These are phyloP conservation scores for Incurvaria masculella DNA, from an alignment of 2,888 invertebrate genomes.

Conservation along the genomic window DNA sequence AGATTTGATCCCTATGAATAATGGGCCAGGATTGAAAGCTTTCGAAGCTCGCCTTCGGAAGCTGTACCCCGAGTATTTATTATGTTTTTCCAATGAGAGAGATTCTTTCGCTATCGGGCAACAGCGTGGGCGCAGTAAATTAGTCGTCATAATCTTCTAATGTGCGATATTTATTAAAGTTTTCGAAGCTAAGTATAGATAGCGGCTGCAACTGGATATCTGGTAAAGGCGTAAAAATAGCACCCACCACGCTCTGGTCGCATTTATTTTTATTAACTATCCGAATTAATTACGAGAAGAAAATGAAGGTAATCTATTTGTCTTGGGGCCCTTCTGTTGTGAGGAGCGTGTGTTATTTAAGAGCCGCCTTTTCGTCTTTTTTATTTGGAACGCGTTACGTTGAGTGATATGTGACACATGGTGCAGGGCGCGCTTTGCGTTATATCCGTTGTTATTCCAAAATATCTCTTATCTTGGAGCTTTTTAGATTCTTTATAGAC, in stretches of 20 bases:
- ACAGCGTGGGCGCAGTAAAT: neutral
- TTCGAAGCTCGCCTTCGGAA: too few species aligned
- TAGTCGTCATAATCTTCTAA: neutral
- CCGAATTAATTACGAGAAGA: neutral
- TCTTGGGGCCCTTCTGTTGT: neutral
- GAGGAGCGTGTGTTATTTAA: neutral
- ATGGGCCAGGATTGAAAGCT: too few species aligned
- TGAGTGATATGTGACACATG: neutral
- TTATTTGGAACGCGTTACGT: neutral
- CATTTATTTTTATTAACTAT: neutral
- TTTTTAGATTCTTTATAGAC: neutral
- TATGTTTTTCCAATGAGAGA: too few species aligned
- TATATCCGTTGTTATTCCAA: neutral
- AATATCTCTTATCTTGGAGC: neutral
- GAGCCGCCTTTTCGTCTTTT: neutral
- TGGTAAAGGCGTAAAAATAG: neutral
- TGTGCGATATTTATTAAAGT: neutral
- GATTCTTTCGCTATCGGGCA: too few species aligned
- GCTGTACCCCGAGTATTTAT: too few species aligned
- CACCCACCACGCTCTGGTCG: neutral
- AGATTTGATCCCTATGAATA: too few species aligned
- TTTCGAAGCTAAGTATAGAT: neutral
- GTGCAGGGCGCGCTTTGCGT: neutral
- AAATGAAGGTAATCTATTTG: neutral
- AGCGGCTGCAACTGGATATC: neutral